Evolutionary conservation across 1,140 invertebrate species (phyloP).

Genomic region (Procambarus clarkii): DNA sequence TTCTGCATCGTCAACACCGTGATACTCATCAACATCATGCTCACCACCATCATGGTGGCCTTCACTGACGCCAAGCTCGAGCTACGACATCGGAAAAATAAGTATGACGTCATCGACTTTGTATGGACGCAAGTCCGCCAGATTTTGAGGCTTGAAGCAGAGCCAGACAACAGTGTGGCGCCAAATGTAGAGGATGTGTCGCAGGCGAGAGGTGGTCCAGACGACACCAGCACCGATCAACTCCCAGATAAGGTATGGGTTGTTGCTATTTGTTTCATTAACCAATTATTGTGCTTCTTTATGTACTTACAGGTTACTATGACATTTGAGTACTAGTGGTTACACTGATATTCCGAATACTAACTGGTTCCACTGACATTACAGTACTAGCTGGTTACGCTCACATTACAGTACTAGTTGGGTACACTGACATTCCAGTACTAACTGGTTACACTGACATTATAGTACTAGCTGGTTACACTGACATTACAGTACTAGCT

Average conservation of each 20-base stretch:
- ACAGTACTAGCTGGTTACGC: no score
- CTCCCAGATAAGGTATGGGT: slow-evolving; percentile 53
- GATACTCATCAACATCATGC: slow-evolving; percentile 80
- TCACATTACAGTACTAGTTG: no score
- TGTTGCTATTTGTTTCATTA: neutral
- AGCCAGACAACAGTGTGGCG: slow-evolving; percentile 1
- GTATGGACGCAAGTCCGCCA: slow-evolving; percentile 26
- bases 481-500: no score
- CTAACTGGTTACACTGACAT: no score
- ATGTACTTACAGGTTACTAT: no score
- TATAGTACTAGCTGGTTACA: no score
- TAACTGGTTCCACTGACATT: no score
- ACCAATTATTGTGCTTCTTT: no score
- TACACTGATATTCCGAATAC: no score
- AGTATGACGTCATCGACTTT: slow-evolving; percentile 65
- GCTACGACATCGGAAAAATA: slow-evolving; percentile 43
- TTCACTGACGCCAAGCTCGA: slow-evolving; percentile 76
- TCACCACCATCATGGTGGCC: slow-evolving; percentile 79
- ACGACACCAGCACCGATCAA: neutral
- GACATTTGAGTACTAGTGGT: no score
- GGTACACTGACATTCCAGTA: no score
- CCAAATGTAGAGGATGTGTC: slow-evolving; percentile 8
- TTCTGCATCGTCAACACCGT: slow-evolving; percentile 78
- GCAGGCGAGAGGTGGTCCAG: neutral
- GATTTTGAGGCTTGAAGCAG: slow-evolving; percentile 1